These are phyloP conservation scores for Gorsachius magnificus DNA, from an alignment of 2,797 vertebrate genomes.

Conservation along the genomic window DNA sequence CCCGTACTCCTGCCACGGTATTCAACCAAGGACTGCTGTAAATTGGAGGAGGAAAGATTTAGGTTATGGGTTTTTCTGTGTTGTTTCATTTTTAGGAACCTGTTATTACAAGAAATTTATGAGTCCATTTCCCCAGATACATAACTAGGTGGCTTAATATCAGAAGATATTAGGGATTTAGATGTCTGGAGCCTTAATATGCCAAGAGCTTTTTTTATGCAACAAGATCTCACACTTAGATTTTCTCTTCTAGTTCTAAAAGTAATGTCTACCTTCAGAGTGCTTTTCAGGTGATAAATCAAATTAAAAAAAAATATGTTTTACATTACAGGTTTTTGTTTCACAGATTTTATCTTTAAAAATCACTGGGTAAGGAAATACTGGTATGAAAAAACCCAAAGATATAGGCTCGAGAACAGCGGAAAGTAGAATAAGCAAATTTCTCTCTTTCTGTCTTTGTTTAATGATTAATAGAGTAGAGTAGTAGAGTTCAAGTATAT, in stretches of 20 bases:
- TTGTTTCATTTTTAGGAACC: not conserved
- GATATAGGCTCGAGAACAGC: not conserved
- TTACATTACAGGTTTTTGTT: not conserved
- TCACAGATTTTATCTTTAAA: not conserved
- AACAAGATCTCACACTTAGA: not conserved
- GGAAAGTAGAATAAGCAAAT: not conserved
- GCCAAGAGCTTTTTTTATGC: not conserved
- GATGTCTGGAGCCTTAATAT: not conserved
- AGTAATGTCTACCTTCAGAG: not conserved
- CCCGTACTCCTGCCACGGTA: fast-evolving
- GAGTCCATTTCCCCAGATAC: not conserved
- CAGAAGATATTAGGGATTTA: not conserved
- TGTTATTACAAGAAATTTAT: not conserved
- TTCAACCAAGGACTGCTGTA: not conserved
- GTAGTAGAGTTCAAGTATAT: not conserved
- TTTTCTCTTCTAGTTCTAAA: not conserved
- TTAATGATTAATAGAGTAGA: not conserved
- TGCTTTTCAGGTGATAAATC: not conserved
- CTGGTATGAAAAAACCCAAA: not conserved
- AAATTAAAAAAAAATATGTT: not conserved
- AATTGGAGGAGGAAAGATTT: not conserved
- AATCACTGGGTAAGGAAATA: not conserved
- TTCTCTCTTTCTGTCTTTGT: not conserved
- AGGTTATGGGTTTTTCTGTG: not conserved
- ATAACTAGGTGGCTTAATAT: not conserved